These are phyloP conservation scores for Atherinosoma microstoma DNA, from an alignment of 2,797 vertebrate genomes.

Conservation along the genomic window DNA sequence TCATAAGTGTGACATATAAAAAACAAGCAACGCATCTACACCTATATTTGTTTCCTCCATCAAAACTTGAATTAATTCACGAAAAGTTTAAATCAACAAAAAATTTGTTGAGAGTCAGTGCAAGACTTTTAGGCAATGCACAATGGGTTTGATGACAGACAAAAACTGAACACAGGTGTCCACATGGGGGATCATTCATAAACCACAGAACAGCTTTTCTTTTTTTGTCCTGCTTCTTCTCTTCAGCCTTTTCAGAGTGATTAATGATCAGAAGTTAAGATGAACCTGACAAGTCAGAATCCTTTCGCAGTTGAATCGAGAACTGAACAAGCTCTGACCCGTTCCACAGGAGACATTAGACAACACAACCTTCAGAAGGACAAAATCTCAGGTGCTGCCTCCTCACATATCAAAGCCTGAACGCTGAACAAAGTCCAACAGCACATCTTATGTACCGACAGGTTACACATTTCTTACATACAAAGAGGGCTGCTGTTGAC, in stretches of 20 bases:
- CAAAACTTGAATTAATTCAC: not conserved
- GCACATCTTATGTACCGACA: not conserved
- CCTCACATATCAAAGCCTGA: conserved; percentile 36
- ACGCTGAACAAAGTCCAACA: not conserved
- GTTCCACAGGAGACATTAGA: conserved; percentile 30
- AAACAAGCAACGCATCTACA: not conserved
- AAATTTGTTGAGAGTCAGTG: conserved; percentile 13
- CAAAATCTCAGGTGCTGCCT: conserved; percentile 11
- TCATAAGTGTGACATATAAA: not conserved
- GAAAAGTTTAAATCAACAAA: conserved; percentile 4
- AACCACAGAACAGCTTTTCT: conserved; percentile 33
- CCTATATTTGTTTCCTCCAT: not conserved
- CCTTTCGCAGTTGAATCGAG: conserved; percentile 43
- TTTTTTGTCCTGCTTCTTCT: conserved; percentile 9
- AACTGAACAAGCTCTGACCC: conserved; percentile 38
- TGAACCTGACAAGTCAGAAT: conserved; percentile 33
- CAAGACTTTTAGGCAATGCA: conserved; percentile 20
- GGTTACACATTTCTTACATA: conserved; percentile 3
- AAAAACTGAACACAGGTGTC: conserved; percentile 66
- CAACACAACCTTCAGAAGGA: not conserved
- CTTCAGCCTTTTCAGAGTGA: conserved; percentile 38
- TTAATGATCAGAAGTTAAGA: conserved; percentile 49
- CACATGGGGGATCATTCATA: conserved; percentile 27
- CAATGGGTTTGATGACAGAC: conserved; percentile 39
- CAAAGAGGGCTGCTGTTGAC: conserved; percentile 5